These are phyloP conservation scores for Plagiodera versicolora DNA, from an alignment of 2,888 invertebrate genomes.

Conservation along the genomic window DNA sequence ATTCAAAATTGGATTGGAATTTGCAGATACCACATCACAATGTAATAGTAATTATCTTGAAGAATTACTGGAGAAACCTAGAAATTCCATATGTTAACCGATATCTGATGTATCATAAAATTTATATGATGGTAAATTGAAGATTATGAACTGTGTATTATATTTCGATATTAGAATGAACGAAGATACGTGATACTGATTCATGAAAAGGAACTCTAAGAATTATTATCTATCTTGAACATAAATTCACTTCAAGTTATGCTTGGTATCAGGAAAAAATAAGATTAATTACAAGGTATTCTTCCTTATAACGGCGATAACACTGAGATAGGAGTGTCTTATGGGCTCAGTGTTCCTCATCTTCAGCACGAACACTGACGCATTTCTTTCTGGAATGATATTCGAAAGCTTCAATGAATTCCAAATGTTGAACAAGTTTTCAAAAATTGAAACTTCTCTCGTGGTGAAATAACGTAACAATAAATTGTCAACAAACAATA, in stretches of 20 bases:
- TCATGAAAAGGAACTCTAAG: constrained; percentile 1
- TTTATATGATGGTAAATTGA: background rate
- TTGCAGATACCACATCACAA: too few species aligned
- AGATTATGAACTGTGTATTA: background rate
- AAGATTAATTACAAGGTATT: background rate
- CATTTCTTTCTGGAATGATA: too few species aligned
- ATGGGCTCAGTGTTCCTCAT: too few species aligned
- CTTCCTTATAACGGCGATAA: background rate
- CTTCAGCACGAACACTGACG: too few species aligned
- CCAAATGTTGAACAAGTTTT: too few species aligned
- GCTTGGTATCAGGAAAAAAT: background rate
- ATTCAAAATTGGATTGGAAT: too few species aligned
- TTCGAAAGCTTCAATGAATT: too few species aligned
- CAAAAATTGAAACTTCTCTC: too few species aligned
- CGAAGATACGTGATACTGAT: background rate
- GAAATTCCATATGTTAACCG: background rate
- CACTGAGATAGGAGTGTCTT: background rate
- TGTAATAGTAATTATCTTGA: background rate
- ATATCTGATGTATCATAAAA: background rate
- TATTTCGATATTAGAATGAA: background rate
- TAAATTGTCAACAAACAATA: too few species aligned
- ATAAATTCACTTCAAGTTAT: background rate
- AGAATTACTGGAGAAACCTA: background rate
- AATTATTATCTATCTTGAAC: background rate
- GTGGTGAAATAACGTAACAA: too few species aligned